phyloP scores from a whole-genome alignment of 2,888 invertebrate genomes.

The Dynastes maya region DNA sequence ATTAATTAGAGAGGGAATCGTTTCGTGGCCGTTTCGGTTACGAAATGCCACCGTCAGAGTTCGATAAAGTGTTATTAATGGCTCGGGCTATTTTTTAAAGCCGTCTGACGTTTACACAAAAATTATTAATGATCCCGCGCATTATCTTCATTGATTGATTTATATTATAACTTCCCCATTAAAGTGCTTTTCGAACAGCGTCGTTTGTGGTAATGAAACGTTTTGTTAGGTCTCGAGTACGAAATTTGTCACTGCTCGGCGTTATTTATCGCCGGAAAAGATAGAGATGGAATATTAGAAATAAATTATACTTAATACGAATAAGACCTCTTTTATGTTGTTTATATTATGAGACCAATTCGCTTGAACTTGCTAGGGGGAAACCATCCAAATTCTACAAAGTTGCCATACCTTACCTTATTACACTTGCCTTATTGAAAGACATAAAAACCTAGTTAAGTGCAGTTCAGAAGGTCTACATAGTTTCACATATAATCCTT shows the following conservation, averaged over 20 bases:
- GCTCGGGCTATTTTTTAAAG: conserved; percentile 28
- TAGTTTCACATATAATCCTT: too few relatives aligned
- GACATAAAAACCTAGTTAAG: too few relatives aligned
- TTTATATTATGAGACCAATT: too few relatives aligned
- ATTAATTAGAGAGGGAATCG: conserved; percentile 32
- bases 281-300: background rate
- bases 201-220: conserved; percentile 22
- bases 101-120: conserved; percentile 41
- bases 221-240: conserved; percentile 26
- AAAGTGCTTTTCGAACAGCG: background rate
- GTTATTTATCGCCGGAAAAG: background rate
- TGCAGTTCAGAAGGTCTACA: too few relatives aligned
- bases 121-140: conserved; percentile 35
- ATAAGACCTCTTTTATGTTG: too few relatives aligned
- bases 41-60: conserved; percentile 32
- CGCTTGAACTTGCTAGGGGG: too few relatives aligned
- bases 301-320: too few relatives aligned
- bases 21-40: conserved; percentile 2
- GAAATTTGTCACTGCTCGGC: conserved; percentile 27
- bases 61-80: conserved; percentile 41
- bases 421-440: too few relatives aligned
- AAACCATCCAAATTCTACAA: too few relatives aligned
- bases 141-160: conserved; percentile 43
- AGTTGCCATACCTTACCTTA: too few relatives aligned
- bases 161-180: conserved; percentile 39